Base-by-base conservation (phyloP, 1,140 invertebrate species). In the Drosophila dunni region DNA sequence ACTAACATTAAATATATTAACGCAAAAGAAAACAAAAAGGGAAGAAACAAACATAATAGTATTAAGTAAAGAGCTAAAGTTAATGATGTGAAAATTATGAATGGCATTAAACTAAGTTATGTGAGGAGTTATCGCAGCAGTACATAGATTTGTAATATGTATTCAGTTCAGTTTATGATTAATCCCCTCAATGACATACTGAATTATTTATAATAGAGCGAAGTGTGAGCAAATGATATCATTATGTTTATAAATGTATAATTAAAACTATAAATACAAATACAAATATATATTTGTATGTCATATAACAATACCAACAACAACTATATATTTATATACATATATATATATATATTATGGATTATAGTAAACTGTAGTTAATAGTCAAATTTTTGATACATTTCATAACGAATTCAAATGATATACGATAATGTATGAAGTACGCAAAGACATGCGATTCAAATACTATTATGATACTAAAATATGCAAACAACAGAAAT, bases 381-480 rank as follows among this genome's bases (percentile, higher is more conserved):
- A 88, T 86, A 86, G 83, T 88, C 72, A 81, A 86, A 86, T 86
- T 86, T 86, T 86, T 86, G 83, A 88, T 86, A 86, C 83, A 88
- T 78, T 86, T 88, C 83, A 73, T 67, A 71, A 81, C 45, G 61
- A 75, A 71, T 62, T 67, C 50, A 45, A 48, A 66, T 42, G 11
- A 42, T 42, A 62, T 24, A 50, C 48, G 15, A 65, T 61, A 42
- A 80, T 66, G 7, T 42, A 57, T 77, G 53, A 66, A 51, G 40
- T 40, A 62, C 44, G 48, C 40, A 46, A 61, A 64, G 71, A 36
- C 48, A 66, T 72, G 51, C 69, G 54, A 72, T 15, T 15, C 56
- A 65, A 54, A 20, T 51, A 63, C 50, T 46, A 53, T 74, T 62
- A 81, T 50, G 68, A 71, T 71, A 71, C 51, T 65, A 29, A 29